Base-by-base conservation (phyloP, 2,797 vertebrate genomes). In the Podargus strigoides region DNA sequence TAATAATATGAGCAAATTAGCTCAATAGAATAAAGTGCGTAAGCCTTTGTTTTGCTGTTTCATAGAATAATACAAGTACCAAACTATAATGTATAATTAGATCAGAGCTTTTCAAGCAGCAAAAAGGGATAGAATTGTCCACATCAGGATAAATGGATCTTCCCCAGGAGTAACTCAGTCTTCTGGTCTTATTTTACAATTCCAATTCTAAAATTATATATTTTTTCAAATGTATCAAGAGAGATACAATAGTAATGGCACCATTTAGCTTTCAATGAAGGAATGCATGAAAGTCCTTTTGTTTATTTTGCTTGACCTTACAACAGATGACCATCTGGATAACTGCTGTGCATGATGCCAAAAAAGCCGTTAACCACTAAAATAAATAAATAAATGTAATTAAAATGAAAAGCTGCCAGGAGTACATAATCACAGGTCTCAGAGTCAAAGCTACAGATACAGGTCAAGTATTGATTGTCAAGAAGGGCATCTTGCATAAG, bases 311-410 rank as follows among this genome's bases (percentile, higher is more conserved):
- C 32, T 75, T 93, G 87, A 95, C 90, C 89, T 96, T 75, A 74
- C 16, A 96, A 92, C 60, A 84, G 74, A 95, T 91, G 82, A 85
- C 76, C 94, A 92, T 95, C 92, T 96, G 93, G 87, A 72, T 91
- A 94, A 90, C 49, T 86, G 52, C 72, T 90, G 41, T 52, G 52
- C 47, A 14, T 4, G 18, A 27, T 91, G 93, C 89, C 77, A 95
- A 94, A 88, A 95, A 89, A 89, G 21, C 47, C 17, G 53, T 77
- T 90, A 94, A 83, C 68, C 34, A 52, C 53, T 46, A 49, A 96
- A 95, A 94, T 89, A 96, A 91, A 92, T 93, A 96, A 96, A 92
- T 96, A 90, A 84, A 72, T 79, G 16, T 17, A 95, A 96, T 97
- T 94, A 92, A 94, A 95, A 94, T 90, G 39, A 94, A 96, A 94